A percentile compares a stretch with the other conserved stretches of the same genome.
Conservation (phyloP, 23 tunicate genomes). For the Styela clava region DNA sequence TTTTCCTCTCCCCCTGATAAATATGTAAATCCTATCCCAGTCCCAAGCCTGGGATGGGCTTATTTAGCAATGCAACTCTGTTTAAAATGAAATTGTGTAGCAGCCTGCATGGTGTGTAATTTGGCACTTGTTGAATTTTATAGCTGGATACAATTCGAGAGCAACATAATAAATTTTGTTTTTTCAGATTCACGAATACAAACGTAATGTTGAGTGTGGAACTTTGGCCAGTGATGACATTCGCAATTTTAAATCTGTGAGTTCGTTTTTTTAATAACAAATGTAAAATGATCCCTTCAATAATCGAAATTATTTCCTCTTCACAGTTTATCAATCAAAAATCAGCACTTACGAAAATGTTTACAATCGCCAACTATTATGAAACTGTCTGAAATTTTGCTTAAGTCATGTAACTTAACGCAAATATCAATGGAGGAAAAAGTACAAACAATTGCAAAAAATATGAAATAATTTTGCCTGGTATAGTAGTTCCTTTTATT, state of each 20-base stretch:
- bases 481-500: too few species aligned
- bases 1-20: too few species aligned
- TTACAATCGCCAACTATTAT: background rate
- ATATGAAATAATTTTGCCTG: too few species aligned
- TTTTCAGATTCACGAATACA: background rate
- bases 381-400: background rate
- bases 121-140: too few species aligned
- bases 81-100: too few species aligned
- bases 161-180: too few species aligned
- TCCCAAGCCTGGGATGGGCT: too few species aligned
- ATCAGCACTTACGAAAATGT: background rate
- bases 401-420: background rate
- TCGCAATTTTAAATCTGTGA: constrained; percentile 1
- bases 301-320: background rate
- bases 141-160: too few species aligned
- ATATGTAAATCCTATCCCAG: too few species aligned
- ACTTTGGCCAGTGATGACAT: constrained; percentile 1
- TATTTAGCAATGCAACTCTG: too few species aligned
- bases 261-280: background rate
- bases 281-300: background rate
- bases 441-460: background rate
- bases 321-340: background rate
- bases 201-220: constrained; percentile 4
- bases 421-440: background rate
- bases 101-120: too few species aligned